phyloP scores from a whole-genome alignment of 1,140 invertebrate species.

The Camponotus floridanus region DNA sequence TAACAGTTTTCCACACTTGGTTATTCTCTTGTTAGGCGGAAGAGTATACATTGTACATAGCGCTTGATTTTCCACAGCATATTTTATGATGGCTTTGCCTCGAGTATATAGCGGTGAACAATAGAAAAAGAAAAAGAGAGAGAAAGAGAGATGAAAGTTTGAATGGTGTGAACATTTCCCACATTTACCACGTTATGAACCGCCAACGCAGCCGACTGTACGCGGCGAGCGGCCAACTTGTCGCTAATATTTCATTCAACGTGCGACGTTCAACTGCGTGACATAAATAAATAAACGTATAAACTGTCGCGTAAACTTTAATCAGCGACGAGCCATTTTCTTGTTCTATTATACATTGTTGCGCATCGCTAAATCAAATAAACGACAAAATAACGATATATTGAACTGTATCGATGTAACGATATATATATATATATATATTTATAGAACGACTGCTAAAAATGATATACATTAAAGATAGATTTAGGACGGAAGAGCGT shows the following conservation, averaged over 20 bases:
- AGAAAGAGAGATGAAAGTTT: constrained; percentile 47
- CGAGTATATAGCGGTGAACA: constrained; percentile 29
- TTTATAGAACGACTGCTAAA: constrained; percentile 16
- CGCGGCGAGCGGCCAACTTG: constrained; percentile 45
- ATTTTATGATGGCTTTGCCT: constrained; percentile 54
- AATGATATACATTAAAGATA: constrained; percentile 28
- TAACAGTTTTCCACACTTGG: constrained; percentile 33
- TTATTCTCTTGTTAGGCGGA: constrained; percentile 6
- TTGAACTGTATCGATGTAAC: neutral
- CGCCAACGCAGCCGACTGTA: constrained; percentile 43
- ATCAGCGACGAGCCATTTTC: constrained; percentile 45
- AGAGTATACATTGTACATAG: constrained; percentile 13
- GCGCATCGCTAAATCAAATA: constrained; percentile 26
- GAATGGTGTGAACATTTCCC: constrained; percentile 60
- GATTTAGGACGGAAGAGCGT: neutral
- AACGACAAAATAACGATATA: constrained; percentile 38
- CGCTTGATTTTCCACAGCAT: constrained; percentile 52
- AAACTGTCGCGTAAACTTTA: constrained; percentile 58
- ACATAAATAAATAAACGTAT: constrained; percentile 60
- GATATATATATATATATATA: neutral
- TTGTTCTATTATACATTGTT: constrained; percentile 39
- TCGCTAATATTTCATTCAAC: constrained; percentile 61
- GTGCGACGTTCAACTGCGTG: constrained; percentile 49
- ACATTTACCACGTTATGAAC: constrained; percentile 55
- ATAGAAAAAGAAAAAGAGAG: neutral